Conservation (phyloP, 2,888 invertebrate genomes). For the Aplocera efformata region DNA sequence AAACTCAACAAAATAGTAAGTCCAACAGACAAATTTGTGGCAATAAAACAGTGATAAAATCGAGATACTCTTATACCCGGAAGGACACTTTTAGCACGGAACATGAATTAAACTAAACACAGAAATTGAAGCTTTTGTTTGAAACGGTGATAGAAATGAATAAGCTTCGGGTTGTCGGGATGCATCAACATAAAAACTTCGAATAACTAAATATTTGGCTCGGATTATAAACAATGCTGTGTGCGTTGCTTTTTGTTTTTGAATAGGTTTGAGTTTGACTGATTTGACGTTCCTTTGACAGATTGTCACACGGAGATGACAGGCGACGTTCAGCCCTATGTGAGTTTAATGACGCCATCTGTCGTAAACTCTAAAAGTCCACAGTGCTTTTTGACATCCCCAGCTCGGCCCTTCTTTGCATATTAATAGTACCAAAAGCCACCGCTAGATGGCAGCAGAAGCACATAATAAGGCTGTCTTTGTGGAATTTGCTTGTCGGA, state of each 20-base stretch:
- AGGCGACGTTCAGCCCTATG: slow-evolving; percentile 32
- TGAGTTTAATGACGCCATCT: slow-evolving; percentile 52
- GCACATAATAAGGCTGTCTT: no score
- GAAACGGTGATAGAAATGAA: slow-evolving; percentile 44
- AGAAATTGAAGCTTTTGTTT: slow-evolving; percentile 48
- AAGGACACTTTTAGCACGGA: slow-evolving; percentile 56
- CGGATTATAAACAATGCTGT: slow-evolving; percentile 64
- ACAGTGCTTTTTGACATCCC: slow-evolving; percentile 12
- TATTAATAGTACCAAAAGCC: slow-evolving; percentile 32
- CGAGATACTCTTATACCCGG: slow-evolving; percentile 59
- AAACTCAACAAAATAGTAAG: slow-evolving; percentile 35
- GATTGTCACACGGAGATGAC: neutral
- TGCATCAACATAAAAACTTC: slow-evolving; percentile 60
- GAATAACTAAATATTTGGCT: slow-evolving; percentile 71
- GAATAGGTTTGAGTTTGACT: no score
- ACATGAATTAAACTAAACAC: slow-evolving; percentile 57
- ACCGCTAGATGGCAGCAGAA: slow-evolving; percentile 51
- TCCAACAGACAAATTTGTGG: slow-evolving; percentile 39
- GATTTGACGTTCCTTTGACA: slow-evolving; percentile 41
- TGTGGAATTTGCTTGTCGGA: no score
- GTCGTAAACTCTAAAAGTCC: slow-evolving; percentile 29
- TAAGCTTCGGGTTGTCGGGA: slow-evolving; percentile 37
- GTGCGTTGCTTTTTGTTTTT: no score
- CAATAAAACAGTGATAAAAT: slow-evolving; percentile 44
- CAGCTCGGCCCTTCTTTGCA: slow-evolving; percentile 45